These are phyloP conservation scores for Rallus crepitans DNA, from an alignment of 2,797 vertebrate genomes.

Conservation along the genomic window DNA sequence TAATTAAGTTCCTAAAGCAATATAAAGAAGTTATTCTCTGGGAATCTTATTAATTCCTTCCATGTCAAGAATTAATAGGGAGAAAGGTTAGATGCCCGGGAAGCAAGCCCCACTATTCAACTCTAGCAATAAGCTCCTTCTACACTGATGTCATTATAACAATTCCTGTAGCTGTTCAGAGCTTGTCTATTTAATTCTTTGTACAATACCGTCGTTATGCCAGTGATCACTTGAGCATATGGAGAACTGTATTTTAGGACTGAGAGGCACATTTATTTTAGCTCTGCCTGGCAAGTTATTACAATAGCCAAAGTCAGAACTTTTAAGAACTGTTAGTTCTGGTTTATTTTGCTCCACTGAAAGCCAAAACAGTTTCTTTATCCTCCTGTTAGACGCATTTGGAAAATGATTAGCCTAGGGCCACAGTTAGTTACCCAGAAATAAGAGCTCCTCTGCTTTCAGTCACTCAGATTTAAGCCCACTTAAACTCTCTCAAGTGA, in stretches of 20 bases:
- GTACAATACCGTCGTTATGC: conserved; percentile 37
- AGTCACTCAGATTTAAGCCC: not conserved
- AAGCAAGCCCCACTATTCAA: conserved; percentile 34
- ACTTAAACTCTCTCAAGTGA: not conserved
- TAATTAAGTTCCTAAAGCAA: conserved; percentile 32
- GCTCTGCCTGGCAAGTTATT: not conserved
- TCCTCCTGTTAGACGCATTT: not conserved
- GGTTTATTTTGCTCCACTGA: not conserved
- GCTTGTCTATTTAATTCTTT: conserved; percentile 20
- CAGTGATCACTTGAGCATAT: not conserved
- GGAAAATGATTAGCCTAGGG: not conserved
- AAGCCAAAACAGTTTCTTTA: not conserved
- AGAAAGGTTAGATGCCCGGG: conserved; percentile 51
- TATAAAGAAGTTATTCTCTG: conserved; percentile 36
- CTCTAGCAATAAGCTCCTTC: conserved; percentile 38
- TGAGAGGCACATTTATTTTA: not conserved
- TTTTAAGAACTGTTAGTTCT: not conserved
- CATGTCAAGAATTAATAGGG: conserved; percentile 43
- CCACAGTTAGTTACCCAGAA: not conserved
- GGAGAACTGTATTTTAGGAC: not conserved
- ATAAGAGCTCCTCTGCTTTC: not conserved
- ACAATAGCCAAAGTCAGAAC: not conserved
- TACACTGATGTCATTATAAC: conserved; percentile 16
- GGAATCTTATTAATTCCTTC: conserved; percentile 42
- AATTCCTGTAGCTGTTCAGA: not conserved